Evolutionary conservation across 2,113 vertebrate species (phyloP).

Genomic region (Chaetura pelagica): DNA sequence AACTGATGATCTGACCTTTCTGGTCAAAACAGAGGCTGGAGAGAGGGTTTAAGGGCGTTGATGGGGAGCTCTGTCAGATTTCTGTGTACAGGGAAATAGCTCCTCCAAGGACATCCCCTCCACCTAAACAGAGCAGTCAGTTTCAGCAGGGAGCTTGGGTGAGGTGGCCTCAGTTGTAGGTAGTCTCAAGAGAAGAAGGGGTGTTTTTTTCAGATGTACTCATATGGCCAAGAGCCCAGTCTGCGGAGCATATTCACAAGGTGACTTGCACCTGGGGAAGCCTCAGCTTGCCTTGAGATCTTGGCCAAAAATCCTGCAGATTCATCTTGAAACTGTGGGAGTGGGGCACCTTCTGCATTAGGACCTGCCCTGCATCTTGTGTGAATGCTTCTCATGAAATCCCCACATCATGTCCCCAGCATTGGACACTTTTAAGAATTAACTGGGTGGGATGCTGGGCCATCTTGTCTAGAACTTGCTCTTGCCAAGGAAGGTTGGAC

Average conservation of each 20-base stretch:
- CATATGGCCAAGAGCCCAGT: background rate
- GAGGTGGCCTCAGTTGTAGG: background rate
- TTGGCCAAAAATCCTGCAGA: background rate
- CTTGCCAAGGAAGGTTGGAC: too few species aligned
- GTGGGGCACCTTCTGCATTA: background rate
- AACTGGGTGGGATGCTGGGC: too few species aligned
- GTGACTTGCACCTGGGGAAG: background rate
- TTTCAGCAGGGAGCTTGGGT: background rate
- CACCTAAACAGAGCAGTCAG: background rate
- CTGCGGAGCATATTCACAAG: background rate
- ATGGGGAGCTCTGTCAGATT: background rate
- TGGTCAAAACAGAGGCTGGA: background rate
- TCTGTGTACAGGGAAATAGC: background rate
- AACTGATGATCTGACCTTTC: background rate
- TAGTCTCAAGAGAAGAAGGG: background rate
- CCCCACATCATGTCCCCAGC: too few species aligned
- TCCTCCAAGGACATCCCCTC: background rate
- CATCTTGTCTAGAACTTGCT: too few species aligned
- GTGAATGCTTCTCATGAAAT: background rate
- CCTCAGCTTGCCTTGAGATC: background rate
- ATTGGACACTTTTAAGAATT: too few species aligned
- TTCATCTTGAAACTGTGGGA: background rate
- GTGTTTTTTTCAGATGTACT: background rate
- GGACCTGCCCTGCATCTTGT: background rate
- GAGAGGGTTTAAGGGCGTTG: background rate